Percentiles rank a stretch among this genome's conserved stretches.
phyloP scores from a whole-genome alignment of 2,888 invertebrate species.

The Drosophila robusta region DNA sequence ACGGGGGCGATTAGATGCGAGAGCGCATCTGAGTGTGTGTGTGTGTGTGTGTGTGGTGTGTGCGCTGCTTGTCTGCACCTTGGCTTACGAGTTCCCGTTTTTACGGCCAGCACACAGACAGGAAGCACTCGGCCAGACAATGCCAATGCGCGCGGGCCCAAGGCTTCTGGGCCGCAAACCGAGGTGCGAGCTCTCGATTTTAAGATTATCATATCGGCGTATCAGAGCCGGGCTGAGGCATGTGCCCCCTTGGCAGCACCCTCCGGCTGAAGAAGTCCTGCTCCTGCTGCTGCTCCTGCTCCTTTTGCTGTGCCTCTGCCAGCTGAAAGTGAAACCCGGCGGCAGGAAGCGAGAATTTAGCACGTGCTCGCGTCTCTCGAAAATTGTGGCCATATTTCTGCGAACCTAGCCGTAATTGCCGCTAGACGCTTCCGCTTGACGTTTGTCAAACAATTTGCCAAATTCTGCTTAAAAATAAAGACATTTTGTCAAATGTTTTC shows the following conservation, averaged over 20 bases:
- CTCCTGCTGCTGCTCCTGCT: conserved; percentile 9
- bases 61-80: conserved; percentile 46
- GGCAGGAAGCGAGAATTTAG: conserved; percentile 63
- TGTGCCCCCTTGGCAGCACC: conserved; percentile 43
- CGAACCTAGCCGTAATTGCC: conserved; percentile 35
- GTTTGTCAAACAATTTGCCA: conserved; percentile 48
- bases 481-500: conserved; percentile 56
- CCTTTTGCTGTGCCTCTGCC: conserved; percentile 1
- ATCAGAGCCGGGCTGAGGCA: no score
- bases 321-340: conserved; percentile 76
- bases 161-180: conserved; percentile 60
- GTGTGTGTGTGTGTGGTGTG: neutral
- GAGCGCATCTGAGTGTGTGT: neutral
- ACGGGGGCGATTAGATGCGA: conserved; percentile 58
- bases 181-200: conserved; percentile 83
- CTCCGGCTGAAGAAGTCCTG: conserved; percentile 35
- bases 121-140: conserved; percentile 64
- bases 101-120: conserved; percentile 64
- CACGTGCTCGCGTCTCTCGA: conserved; percentile 27
- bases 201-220: conserved; percentile 72
- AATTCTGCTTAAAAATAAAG: conserved; percentile 76
- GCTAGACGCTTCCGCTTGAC: conserved; percentile 43
- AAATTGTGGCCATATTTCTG: neutral
- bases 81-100: conserved; percentile 67
- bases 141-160: conserved; percentile 35